Conservation (phyloP, 2,888 invertebrate genomes). For the Drosophila anomalipes region DNA sequence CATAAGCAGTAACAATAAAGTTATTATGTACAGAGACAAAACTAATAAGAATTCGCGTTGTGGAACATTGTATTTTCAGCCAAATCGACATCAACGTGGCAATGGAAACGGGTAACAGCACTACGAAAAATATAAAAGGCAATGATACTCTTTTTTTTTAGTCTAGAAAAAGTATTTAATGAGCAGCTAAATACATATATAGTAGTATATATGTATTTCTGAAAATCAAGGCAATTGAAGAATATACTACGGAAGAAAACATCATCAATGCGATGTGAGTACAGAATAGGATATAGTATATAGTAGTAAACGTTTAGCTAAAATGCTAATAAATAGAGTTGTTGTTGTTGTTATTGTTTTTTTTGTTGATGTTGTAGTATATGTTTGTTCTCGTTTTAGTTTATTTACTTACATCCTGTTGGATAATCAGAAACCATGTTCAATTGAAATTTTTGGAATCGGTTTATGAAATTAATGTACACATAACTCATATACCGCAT, state of each 20-base stretch:
- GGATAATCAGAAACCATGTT: slow-evolving; percentile 71
- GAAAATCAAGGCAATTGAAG: slow-evolving; percentile 38
- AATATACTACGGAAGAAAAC: slow-evolving; percentile 57
- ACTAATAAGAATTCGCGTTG: slow-evolving; percentile 22
- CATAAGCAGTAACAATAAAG: slow-evolving; percentile 26
- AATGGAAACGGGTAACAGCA: slow-evolving; percentile 28
- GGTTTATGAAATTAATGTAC: slow-evolving; percentile 53
- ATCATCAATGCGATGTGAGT: slow-evolving; percentile 57
- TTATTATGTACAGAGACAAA: slow-evolving; percentile 30
- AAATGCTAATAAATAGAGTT: slow-evolving; percentile 41
- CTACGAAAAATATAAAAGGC: slow-evolving; percentile 31
- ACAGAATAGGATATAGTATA: slow-evolving; percentile 36
- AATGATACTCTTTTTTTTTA: slow-evolving; percentile 11
- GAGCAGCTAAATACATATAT: slow-evolving; percentile 43
- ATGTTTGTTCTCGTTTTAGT: slow-evolving; percentile 31
- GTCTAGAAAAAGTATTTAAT: slow-evolving; percentile 36
- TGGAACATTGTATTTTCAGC: slow-evolving; percentile 21
- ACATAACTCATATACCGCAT: slow-evolving; percentile 57
- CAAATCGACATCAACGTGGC: slow-evolving; percentile 29
- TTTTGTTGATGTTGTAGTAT: slow-evolving; percentile 23
- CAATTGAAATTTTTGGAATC: slow-evolving; percentile 53
- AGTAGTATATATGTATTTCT: slow-evolving; percentile 26
- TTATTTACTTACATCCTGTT: slow-evolving; percentile 72
- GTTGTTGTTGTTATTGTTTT: slow-evolving; percentile 7
- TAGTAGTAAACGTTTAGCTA: slow-evolving; percentile 51